Base-by-base conservation (phyloP, 2,113 vertebrate genomes). In the Gallinago undulata region DNA sequence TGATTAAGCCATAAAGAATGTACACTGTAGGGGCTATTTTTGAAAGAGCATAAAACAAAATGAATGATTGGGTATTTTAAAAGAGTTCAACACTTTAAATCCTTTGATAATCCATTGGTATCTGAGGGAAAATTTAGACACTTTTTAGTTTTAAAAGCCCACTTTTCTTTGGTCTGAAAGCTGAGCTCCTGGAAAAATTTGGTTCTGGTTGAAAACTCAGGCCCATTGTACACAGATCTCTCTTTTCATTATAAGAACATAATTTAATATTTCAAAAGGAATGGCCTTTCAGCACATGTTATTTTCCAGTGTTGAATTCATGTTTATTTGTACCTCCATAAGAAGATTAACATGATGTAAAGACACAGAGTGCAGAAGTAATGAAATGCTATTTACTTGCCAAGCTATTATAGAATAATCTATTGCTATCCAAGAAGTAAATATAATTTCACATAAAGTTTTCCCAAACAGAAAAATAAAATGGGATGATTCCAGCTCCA, bases 301-400 rank as follows among this genome's bases (percentile, higher is more conserved):
- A 43, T 90, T 93, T 96, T 56, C 23, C 57, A 37, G 45, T 37
- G 43, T 45, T 84, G 31, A 87, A 84, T 73, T 95, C 57, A 50
- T 50, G 43, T 53, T 87, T 81, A 56, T 87, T 93, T 92, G 39
- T 69, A 75, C 66, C 35, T 92, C 27, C 57, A 56, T 76, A 45
- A 90, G 91, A 82, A 83, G 48, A 86, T 77, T 90, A 90, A 68
- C 15, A 24, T 48, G 86, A 87, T 81, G 47, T 31, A 86, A 95
- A 51, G 47, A 63, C 55, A 87, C 9, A 63, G 62, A 81, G 39
- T 56, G 19, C 11, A 84, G 47, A 90, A 92, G 74, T 80, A 93
- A 88, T 74, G 21, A 94, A 96, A 88, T 56, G 37, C 11, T 86
- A 10, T 74, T 83, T 90, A 69, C 25, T 76, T 83, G 90, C 41